Conservation (phyloP, 2,113 vertebrate species). For the Rattus rattus region DNA sequence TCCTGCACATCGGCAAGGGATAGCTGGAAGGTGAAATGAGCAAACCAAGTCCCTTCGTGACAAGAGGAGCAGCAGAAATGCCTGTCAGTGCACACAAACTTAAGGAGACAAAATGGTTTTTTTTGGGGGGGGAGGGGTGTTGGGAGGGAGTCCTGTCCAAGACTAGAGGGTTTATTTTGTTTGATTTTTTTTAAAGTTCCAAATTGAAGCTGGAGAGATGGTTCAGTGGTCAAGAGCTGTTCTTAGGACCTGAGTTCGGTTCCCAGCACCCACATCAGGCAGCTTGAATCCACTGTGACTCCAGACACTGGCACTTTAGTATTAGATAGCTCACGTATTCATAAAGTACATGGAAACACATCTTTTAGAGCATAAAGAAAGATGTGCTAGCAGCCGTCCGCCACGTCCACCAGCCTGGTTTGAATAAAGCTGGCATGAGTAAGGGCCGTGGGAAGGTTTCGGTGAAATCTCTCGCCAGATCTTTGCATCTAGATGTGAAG, state of each 20-base stretch:
- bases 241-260: not conserved
- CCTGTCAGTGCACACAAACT: not conserved
- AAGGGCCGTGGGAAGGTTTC: not conserved
- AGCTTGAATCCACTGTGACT: not conserved
- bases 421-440: not conserved
- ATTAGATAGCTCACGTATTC: not conserved
- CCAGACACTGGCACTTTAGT: not conserved
- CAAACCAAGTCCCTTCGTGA: slow-evolving; percentile 18
- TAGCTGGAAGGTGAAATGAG: slow-evolving; percentile 34
- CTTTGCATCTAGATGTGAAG: not conserved
- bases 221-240: not conserved
- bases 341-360: not conserved
- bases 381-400: not conserved
- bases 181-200: not conserved
- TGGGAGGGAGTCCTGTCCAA: not conserved
- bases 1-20: not conserved
- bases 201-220: not conserved
- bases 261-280: not conserved
- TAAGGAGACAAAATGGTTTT: not conserved
- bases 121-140: rapidly evolving
- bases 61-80: not conserved
- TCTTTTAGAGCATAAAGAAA: slow-evolving; percentile 9
- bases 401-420: not conserved
- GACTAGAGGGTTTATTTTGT: not conserved
- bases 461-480: not conserved